phyloP scores from a whole-genome alignment of 2,888 invertebrate species.

The Zaprionus bogoriensis region DNA sequence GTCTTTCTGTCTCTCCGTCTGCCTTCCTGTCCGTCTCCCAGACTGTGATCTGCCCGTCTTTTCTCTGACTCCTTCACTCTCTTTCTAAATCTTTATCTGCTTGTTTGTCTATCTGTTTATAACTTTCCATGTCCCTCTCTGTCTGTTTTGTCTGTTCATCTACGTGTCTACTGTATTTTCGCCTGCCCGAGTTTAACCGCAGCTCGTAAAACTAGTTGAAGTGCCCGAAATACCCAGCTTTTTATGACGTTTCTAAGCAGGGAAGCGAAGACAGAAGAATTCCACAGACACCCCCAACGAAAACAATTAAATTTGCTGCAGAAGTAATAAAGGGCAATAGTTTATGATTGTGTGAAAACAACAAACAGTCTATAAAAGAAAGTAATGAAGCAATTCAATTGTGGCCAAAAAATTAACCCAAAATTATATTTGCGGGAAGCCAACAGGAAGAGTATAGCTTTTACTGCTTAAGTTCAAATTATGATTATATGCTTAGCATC shows the following conservation, averaged over 20 bases:
- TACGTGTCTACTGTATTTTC: background rate
- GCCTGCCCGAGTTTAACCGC: slow-evolving; percentile 29
- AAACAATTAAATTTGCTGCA: background rate
- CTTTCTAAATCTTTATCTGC: background rate
- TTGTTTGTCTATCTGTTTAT: background rate
- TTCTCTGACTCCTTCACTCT: too few species aligned
- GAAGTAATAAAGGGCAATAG: background rate
- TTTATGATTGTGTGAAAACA: background rate
- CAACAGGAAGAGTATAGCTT: too few species aligned
- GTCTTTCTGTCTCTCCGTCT: too few species aligned
- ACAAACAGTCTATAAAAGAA: background rate
- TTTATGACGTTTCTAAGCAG: too few species aligned
- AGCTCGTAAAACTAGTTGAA: background rate
- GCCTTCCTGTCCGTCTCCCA: background rate
- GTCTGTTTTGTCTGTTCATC: background rate
- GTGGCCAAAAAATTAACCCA: background rate
- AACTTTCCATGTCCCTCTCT: background rate
- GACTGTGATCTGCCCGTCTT: too few species aligned
- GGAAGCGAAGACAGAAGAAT: too few species aligned
- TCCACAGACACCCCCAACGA: too few species aligned
- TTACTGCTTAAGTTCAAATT: too few species aligned
- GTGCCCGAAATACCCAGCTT: background rate
- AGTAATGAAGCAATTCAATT: background rate
- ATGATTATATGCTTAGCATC: too few species aligned
- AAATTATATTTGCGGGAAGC: too few species aligned